phyloP scores from a whole-genome alignment of 2,888 invertebrate genomes.

The Drosophila recens region DNA sequence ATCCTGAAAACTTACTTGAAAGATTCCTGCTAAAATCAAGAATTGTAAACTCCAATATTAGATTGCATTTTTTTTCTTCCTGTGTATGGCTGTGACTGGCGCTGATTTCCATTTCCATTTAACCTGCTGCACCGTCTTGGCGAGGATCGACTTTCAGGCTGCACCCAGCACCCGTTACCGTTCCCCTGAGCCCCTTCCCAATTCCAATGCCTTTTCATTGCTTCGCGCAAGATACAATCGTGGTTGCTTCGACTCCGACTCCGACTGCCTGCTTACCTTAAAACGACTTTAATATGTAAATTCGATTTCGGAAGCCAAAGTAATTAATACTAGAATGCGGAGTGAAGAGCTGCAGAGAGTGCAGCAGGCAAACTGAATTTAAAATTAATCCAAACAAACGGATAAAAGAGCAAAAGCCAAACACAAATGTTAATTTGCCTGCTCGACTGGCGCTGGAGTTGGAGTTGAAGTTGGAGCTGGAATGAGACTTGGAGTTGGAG shows the following conservation, averaged over 20 bases:
- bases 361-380: constrained; percentile 71
- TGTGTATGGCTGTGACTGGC: constrained; percentile 44
- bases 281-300: constrained; percentile 84
- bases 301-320: constrained; percentile 85
- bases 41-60: no score
- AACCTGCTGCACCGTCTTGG: constrained; percentile 74
- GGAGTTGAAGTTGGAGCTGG: constrained; percentile 1
- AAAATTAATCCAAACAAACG: constrained; percentile 83
- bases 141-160: constrained; percentile 61
- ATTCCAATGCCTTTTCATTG: constrained; percentile 58
- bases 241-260: constrained; percentile 28
- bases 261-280: constrained; percentile 57
- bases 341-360: constrained; percentile 38
- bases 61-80: no score
- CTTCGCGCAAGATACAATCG: constrained; percentile 77
- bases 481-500: not conserved
- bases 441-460: constrained; percentile 41
- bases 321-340: constrained; percentile 84
- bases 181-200: constrained; percentile 31
- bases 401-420: constrained; percentile 79
- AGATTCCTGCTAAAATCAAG: no score
- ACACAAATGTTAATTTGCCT: constrained; percentile 78
- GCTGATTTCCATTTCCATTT: constrained; percentile 81
- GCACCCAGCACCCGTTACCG: constrained; percentile 53
- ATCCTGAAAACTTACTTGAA: no score